Evolutionary conservation across 2,888 invertebrate species (phyloP), one percentile per base, ranked within the genome.

Genomic region (Macrophya annulata): DNA sequence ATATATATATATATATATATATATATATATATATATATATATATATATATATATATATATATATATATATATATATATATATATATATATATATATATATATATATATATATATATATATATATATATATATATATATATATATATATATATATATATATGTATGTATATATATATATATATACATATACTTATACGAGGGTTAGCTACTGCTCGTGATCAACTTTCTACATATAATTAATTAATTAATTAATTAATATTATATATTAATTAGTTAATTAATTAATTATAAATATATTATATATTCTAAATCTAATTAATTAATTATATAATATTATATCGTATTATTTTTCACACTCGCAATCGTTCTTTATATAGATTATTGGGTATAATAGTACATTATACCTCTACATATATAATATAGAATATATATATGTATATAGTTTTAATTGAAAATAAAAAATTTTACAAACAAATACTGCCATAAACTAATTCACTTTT

Each of bases 401-500:
- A 31, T 31, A 31, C 31, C 31, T 31, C n/a, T n/a, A n/a, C n/a
- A n/a, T n/a, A n/a, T n/a, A n/a, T n/a, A n/a, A n/a, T n/a, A n/a
- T n/a, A n/a, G n/a, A n/a, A n/a, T n/a, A n/a, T n/a, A n/a, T 9
- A 40, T 12, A 71, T 40, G n/a, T 71, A n/a, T 71, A 37, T 71
- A 17, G 8, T 37, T 40, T 40, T 8, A 12, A 40, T 17, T 43
- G 3, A 21, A 48, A 76, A 25, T 21, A 25, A 40, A 43, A 43
- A 76, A 72, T n/a, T 43, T 43, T 43, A 72, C 45, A 77, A 77
- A 51, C 31, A 4, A 72, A 77, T 77, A 77, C 77, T 77, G 77
- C 77, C 77, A 77, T 55, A 77, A 77, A 77, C 37, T 77, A 77
- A 77, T 37, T 5, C 31, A 31, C 37, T 25, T 45, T 40, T 9